Base-by-base conservation (phyloP, 2,888 invertebrate species). In the Rugalucina vietnamica region DNA sequence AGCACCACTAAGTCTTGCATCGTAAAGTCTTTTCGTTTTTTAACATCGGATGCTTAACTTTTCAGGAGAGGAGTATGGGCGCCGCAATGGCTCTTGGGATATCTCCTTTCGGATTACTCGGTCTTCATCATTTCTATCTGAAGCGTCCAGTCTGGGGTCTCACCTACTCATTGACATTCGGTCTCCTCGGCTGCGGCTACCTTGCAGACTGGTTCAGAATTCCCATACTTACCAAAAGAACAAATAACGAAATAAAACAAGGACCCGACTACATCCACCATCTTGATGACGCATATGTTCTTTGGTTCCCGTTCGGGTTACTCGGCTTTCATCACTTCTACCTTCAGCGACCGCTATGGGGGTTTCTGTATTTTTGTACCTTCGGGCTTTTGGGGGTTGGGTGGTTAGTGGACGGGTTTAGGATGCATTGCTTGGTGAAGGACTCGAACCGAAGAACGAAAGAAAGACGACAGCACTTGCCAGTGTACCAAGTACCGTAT, bases 171-270 rank as follows among this genome's bases (percentile, higher is more conserved):
- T 88, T 88, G 34, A 91, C 92, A 8, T 77, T 89, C 24, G 92
- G 90, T 1, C 43, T 79, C 4, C 77, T 90, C 18, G 91, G 91
- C 29, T 65, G 91, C 10, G 92, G 92, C 21, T 93, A 91, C 90
- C 43, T 93, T 0, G 82, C 88, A 21, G 93, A 93, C 82, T 90
- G 91, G 86, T 90, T 91, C 80, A 84, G 93, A 32, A 82, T 91
- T 27, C 88, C 89, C 8, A 65, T 81, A 34, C 82, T 92, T 10
- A 90, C 91, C n/a, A 81, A 84, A 27, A 76, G 91, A 10, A 82
- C 88, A 18, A 92, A 91, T 78, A 79, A 80, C n/a, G 49, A 78
- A n/a, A 81, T 79, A 39, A 72, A 81, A 34, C 72, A 69, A 0
- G 76, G 80, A 8, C 21, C 14, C 71, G 82, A 49, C 36, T 73